These are phyloP conservation scores for Proales similis DNA, from an alignment of 1,140 invertebrate species.

Conservation along the genomic window DNA sequence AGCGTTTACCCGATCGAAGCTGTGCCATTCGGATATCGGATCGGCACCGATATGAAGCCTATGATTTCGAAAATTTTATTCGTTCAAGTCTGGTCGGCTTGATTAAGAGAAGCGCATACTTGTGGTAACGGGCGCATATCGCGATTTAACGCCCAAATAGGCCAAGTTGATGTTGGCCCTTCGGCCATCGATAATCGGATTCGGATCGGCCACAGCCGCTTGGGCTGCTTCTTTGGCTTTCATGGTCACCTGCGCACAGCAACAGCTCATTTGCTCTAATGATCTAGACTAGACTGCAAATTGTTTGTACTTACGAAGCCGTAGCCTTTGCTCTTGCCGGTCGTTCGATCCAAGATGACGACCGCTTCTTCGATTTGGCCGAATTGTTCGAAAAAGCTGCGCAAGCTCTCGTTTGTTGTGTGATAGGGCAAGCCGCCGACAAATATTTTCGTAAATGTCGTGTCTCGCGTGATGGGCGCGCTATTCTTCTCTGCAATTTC, in stretches of 20 bases:
- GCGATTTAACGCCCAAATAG: conserved; percentile 78
- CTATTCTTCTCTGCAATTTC: too few relatives aligned
- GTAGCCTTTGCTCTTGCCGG: conserved; percentile 91
- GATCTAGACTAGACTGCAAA: background rate
- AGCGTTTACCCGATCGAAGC: too few relatives aligned
- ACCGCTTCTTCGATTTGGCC: conserved; percentile 95
- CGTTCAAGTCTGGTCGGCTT: too few relatives aligned
- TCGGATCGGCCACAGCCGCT: conserved; percentile 89
- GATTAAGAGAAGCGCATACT: too few relatives aligned
- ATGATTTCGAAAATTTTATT: too few relatives aligned
- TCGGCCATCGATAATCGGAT: conserved; percentile 94
- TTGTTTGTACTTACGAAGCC: conserved; percentile 75
- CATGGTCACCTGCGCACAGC: conserved; percentile 78
- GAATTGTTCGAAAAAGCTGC: conserved; percentile 91
- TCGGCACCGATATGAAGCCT: too few relatives aligned
- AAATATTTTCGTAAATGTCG: conserved; percentile 85
- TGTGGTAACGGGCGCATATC: too few relatives aligned
- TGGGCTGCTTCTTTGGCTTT: conserved; percentile 81
- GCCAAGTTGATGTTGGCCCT: conserved; percentile 97
- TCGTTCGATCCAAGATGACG: conserved; percentile 92
- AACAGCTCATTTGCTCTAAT: background rate
- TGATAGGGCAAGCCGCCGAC: conserved; percentile 71
- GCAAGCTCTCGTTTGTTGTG: conserved; percentile 86
- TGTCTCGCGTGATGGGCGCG: conserved; percentile 79
- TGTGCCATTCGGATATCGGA: too few relatives aligned